Conservation (phyloP, 1,140 invertebrate species). For the Penaeus chinensis region DNA sequence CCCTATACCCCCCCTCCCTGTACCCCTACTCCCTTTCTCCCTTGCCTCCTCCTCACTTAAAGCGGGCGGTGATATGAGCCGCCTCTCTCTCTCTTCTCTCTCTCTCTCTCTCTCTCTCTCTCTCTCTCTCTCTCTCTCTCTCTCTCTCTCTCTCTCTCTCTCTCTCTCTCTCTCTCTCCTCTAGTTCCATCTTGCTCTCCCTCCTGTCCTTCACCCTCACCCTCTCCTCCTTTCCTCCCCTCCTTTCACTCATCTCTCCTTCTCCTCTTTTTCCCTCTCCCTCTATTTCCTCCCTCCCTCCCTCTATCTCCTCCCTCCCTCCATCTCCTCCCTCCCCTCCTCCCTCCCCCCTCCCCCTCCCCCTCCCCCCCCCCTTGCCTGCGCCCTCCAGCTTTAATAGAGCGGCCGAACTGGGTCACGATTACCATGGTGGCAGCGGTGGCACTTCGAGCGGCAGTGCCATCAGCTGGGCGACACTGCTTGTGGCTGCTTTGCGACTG, state of each 20-base stretch:
- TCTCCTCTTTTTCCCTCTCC: background rate
- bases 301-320: background rate
- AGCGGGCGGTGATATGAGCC: background rate
- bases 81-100: no score
- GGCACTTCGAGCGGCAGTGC: no score
- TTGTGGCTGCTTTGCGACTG: no score
- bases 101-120: background rate
- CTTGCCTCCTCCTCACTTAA: background rate
- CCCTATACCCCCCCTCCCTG: background rate
- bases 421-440: no score
- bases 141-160: background rate
- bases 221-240: background rate
- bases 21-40: background rate
- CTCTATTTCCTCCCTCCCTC: background rate
- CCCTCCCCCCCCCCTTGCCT: background rate
- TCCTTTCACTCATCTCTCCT: no score
- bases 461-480: no score
- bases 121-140: background rate
- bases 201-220: background rate
- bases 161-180: constrained; percentile 9
- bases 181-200: background rate
- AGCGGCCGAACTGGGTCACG: no score
- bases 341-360: background rate
- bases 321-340: no score
- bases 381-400: no score